phyloP scores from a whole-genome alignment of 1,140 invertebrate genomes.

The Orussus abietinus region DNA sequence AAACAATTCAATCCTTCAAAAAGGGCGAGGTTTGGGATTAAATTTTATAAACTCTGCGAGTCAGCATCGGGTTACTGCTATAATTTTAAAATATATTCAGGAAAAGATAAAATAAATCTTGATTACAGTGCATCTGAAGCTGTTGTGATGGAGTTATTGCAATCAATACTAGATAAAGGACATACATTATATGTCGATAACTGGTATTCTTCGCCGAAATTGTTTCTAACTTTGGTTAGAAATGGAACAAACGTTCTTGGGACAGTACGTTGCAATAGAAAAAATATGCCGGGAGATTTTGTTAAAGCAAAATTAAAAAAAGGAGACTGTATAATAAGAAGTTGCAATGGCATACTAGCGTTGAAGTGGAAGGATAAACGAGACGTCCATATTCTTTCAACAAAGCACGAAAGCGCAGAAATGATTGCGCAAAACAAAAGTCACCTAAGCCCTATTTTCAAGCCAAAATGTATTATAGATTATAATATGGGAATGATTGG shows the following conservation, averaged over 20 bases:
- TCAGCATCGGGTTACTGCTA: slow-evolving; percentile 15
- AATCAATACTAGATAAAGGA: slow-evolving; percentile 14
- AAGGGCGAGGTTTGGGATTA: slow-evolving; percentile 15
- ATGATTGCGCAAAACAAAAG: slow-evolving; percentile 12
- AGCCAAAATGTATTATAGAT: slow-evolving; percentile 15
- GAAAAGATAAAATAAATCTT: slow-evolving; percentile 16
- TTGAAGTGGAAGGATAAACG: slow-evolving; percentile 19
- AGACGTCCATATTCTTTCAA: slow-evolving; percentile 17
- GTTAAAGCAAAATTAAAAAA: slow-evolving; percentile 19
- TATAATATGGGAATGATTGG: slow-evolving; percentile 17
- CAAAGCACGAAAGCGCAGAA: slow-evolving; percentile 17
- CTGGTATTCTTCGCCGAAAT: slow-evolving; percentile 18
- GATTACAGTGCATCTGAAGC: slow-evolving; percentile 16
- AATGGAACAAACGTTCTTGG: slow-evolving; percentile 17
- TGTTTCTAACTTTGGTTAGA: slow-evolving; percentile 13
- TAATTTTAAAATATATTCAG: slow-evolving; percentile 21
- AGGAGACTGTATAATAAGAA: slow-evolving; percentile 15
- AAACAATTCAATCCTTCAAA: slow-evolving; percentile 18
- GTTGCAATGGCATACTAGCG: slow-evolving; percentile 15
- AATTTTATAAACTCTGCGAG: slow-evolving; percentile 20
- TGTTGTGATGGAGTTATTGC: slow-evolving; percentile 16
- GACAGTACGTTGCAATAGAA: slow-evolving; percentile 19
- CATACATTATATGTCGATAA: slow-evolving; percentile 18
- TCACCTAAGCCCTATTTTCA: slow-evolving; percentile 12
- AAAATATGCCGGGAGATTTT: slow-evolving; percentile 23